A percentile compares a stretch with the other conserved stretches of the same genome.
Evolutionary conservation across 2,797 vertebrate species (phyloP).

Genomic region (Zenarchopterus dispar): DNA sequence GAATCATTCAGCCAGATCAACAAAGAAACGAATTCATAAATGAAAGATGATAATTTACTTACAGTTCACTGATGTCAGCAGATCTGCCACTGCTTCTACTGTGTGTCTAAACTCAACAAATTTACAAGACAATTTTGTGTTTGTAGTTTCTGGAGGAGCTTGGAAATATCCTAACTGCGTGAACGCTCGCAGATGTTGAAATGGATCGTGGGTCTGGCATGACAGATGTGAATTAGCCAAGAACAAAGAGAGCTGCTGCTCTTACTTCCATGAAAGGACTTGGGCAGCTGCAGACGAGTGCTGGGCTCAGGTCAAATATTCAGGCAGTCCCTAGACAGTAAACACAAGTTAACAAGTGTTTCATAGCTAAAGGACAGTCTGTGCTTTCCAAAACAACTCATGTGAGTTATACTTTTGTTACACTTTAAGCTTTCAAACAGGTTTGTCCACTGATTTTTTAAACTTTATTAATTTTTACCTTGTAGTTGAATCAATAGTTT

Average conservation of each 20-base stretch:
- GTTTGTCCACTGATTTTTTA: too few relatives aligned
- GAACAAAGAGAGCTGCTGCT: not conserved
- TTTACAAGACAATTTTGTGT: not conserved
- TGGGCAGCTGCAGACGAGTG: not conserved
- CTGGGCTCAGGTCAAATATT: slow-evolving; percentile 26
- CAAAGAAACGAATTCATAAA: not conserved
- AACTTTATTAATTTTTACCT: too few relatives aligned
- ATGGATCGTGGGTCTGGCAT: rapidly evolving
- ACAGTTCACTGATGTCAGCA: not conserved
- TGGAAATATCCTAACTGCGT: not conserved
- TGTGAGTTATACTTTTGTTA: too few relatives aligned
- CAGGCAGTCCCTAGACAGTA: slow-evolving; percentile 7
- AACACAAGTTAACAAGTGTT: slow-evolving; percentile 21
- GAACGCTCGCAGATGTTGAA: not conserved
- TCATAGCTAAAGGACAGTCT: not conserved
- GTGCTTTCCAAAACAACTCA: too few relatives aligned
- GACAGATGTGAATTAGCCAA: not conserved
- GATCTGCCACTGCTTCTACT: too few relatives aligned
- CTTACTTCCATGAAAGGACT: slow-evolving; percentile 46
- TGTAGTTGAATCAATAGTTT: too few relatives aligned
- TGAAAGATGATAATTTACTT: not conserved
- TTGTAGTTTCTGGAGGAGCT: not conserved
- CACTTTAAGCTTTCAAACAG: too few relatives aligned
- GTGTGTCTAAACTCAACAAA: not conserved
- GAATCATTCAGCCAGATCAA: not conserved